phyloP scores from a whole-genome alignment of 2,888 invertebrate species.

The Andrena haemorrhoa region DNA sequence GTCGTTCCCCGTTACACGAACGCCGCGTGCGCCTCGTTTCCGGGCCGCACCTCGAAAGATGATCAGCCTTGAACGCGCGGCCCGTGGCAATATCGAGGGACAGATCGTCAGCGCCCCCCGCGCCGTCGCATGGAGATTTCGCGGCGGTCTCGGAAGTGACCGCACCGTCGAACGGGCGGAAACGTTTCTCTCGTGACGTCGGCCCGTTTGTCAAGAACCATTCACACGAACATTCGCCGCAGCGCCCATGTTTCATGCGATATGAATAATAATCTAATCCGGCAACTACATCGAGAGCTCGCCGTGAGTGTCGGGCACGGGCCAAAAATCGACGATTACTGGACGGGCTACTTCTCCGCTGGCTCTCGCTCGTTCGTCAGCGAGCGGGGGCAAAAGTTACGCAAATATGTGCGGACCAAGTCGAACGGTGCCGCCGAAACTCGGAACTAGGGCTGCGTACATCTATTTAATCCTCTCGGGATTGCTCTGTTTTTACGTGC shows the following conservation, averaged over 20 bases:
- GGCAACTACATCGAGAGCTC: constrained; percentile 69
- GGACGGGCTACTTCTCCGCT: constrained; percentile 34
- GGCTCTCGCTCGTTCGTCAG: constrained; percentile 61
- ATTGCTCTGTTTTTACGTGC: neutral
- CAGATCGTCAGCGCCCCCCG: neutral
- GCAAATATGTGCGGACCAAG: constrained; percentile 67
- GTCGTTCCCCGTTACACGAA: constrained; percentile 3
- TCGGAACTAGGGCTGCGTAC: constrained; percentile 13
- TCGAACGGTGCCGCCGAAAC: neutral
- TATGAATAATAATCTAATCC: constrained; percentile 81
- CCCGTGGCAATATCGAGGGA: neutral
- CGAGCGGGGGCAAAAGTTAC: constrained; percentile 69
- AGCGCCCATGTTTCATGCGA: constrained; percentile 84
- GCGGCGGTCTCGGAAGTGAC: constrained; percentile 23
- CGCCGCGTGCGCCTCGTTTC: neutral
- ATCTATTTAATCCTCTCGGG: neutral
- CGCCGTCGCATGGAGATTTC: constrained; percentile 1
- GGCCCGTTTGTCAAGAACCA: constrained; percentile 56
- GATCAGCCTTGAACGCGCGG: neutral
- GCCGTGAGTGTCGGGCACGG: constrained; percentile 49
- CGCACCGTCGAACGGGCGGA: constrained; percentile 40
- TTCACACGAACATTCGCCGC: constrained; percentile 79
- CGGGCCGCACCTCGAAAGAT: neutral
- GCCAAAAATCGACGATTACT: constrained; percentile 47
- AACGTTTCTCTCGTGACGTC: constrained; percentile 50